A percentile compares a stretch with the other conserved stretches of the same genome.
phyloP scores from a whole-genome alignment of 1,140 invertebrate genomes.

The Drosophila prosaltans region DNA sequence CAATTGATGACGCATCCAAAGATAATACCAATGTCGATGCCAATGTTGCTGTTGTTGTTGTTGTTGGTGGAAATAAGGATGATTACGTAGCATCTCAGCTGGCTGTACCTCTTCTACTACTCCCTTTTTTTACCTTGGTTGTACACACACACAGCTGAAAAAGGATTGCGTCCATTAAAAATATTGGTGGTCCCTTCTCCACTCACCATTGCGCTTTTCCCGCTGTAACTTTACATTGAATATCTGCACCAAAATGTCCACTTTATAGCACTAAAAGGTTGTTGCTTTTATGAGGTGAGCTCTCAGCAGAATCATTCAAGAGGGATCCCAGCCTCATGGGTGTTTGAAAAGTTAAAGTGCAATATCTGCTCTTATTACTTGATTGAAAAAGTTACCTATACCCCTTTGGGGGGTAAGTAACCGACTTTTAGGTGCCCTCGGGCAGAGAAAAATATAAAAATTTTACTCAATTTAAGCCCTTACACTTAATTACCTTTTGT shows the following conservation, averaged over 20 bases:
- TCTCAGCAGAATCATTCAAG: conserved; percentile 5
- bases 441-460: too few relatives aligned
- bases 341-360: conserved; percentile 8
- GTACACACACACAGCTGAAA: conserved; percentile 1
- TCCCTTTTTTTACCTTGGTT: neutral
- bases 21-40: conserved; percentile 25
- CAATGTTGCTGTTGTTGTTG: conserved; percentile 20
- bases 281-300: conserved; percentile 11
- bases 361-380: neutral
- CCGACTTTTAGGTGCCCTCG: neutral
- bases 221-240: neutral
- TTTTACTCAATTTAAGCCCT: too few relatives aligned
- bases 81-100: neutral
- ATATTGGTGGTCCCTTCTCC: conserved; percentile 33
- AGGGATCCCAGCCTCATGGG: neutral
- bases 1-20: conserved; percentile 46
- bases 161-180: conserved; percentile 58
- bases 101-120: neutral
- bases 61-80: neutral
- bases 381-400: neutral
- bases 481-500: too few relatives aligned
- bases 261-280: conserved; percentile 13
- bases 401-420: too few relatives aligned
- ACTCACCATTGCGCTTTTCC: neutral
- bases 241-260: conserved; percentile 9